phyloP scores from a whole-genome alignment of 1,140 invertebrate genomes.

The Drosophila chauvacae region DNA sequence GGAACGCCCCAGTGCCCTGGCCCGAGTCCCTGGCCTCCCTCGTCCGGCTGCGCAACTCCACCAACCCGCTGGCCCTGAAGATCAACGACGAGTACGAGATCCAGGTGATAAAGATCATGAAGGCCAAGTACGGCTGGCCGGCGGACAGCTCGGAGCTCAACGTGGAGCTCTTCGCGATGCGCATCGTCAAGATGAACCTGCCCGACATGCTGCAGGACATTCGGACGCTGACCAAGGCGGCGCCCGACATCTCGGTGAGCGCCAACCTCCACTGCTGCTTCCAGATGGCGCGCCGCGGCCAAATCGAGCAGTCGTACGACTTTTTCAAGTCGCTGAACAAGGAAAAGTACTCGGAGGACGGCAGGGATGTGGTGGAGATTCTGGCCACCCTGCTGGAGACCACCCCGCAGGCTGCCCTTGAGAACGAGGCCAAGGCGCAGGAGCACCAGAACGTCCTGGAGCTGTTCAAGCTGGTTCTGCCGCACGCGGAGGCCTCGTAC shows the following conservation, averaged over 20 bases:
- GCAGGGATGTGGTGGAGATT: slow-evolving; percentile 56
- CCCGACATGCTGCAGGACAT: slow-evolving; percentile 82
- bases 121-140: slow-evolving; percentile 82
- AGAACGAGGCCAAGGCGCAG: slow-evolving; percentile 33
- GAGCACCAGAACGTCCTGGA: slow-evolving; percentile 68
- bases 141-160: slow-evolving; percentile 70
- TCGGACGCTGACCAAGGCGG: slow-evolving; percentile 64
- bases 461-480: slow-evolving; percentile 67
- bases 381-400: slow-evolving; percentile 59
- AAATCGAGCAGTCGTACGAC: slow-evolving; percentile 70
- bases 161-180: slow-evolving; percentile 72
- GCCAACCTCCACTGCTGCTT: slow-evolving; percentile 80
- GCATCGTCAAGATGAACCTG: slow-evolving; percentile 74
- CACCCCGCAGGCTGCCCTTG: slow-evolving; percentile 22
- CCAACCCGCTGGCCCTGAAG: slow-evolving; percentile 73
- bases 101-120: slow-evolving; percentile 83
- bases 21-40: slow-evolving; percentile 63
- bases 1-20: slow-evolving; percentile 80
- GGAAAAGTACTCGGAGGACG: slow-evolving; percentile 45
- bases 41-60: slow-evolving; percentile 70
- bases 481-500: slow-evolving; percentile 39
- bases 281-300: slow-evolving; percentile 69
- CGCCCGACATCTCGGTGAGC: slow-evolving; percentile 56
- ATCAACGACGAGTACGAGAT: slow-evolving; percentile 81
- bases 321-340: slow-evolving; percentile 64